phyloP scores from a whole-genome alignment of 2,113 vertebrate genomes.

The Tympanuchus pallidicinctus region DNA sequence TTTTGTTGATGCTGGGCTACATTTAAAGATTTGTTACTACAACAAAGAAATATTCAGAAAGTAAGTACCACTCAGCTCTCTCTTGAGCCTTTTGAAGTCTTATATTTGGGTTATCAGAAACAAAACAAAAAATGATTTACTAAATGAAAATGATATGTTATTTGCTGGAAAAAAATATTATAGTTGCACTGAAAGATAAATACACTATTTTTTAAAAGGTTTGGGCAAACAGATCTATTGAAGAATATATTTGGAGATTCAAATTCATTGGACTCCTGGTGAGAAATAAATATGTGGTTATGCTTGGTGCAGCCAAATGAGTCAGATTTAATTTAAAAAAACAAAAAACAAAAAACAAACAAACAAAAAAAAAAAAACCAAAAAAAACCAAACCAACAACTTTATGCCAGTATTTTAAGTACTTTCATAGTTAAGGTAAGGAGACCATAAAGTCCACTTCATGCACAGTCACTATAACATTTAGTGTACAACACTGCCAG shows the following conservation, averaged over 20 bases:
- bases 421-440: not conserved
- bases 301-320: not conserved
- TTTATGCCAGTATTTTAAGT: not conserved
- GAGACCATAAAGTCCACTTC: not conserved
- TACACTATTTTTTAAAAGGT: constrained; percentile 2
- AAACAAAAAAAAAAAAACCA: not conserved
- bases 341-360: not conserved
- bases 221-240: not conserved
- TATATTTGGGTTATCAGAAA: constrained; percentile 55
- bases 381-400: not conserved
- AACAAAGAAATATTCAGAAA: constrained; percentile 62
- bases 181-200: constrained; percentile 15
- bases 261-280: not conserved
- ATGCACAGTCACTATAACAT: not conserved
- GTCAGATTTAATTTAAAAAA: not conserved
- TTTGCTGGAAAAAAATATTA: constrained; percentile 53
- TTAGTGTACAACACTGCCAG: not conserved
- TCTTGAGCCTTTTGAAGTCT: constrained; percentile 60
- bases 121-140: constrained; percentile 43
- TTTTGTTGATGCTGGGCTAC: constrained; percentile 42
- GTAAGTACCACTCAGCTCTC: constrained; percentile 59
- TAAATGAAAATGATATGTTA: constrained; percentile 67
- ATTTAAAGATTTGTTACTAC: constrained; percentile 52
- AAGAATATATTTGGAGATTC: not conserved
- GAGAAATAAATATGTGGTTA: not conserved